Conservation (phyloP, 1,140 invertebrate genomes). For the Drosophila lowei region DNA sequence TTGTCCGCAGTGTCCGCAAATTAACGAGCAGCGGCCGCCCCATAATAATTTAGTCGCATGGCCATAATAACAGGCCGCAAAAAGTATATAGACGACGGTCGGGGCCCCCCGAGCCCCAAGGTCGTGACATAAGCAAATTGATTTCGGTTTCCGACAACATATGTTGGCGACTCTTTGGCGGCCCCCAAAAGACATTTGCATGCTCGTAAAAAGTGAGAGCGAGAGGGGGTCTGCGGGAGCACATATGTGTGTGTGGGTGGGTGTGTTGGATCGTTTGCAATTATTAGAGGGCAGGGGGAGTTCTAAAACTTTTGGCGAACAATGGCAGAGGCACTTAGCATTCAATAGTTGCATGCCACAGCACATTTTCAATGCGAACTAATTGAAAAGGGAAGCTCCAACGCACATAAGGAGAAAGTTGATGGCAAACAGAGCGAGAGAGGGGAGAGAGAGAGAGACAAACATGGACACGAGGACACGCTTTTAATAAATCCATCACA, state of each 20-base stretch:
- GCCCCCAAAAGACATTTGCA: constrained; percentile 56
- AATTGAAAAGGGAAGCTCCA: constrained; percentile 62
- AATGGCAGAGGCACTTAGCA: constrained; percentile 52
- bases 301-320: constrained; percentile 16
- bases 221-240: too few species aligned
- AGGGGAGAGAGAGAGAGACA: not conserved
- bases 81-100: constrained; percentile 12
- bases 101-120: constrained; percentile 44
- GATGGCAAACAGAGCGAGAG: constrained; percentile 50
- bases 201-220: constrained; percentile 65
- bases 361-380: constrained; percentile 47
- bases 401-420: constrained; percentile 55
- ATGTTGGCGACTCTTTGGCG: constrained; percentile 67
- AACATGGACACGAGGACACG: constrained; percentile 53
- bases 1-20: constrained; percentile 53
- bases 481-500: constrained; percentile 81
- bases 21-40: constrained; percentile 44
- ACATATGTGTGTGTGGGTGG: constrained; percentile 31
- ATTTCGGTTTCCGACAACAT: constrained; percentile 63
- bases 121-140: constrained; percentile 63
- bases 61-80: constrained; percentile 28
- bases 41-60: constrained; percentile 58
- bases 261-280: constrained; percentile 58
- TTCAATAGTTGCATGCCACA: constrained; percentile 49
- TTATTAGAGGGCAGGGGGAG: constrained; percentile 51